Evolutionary conservation across 2,797 vertebrate genomes (phyloP), one percentile per base, ranked within the genome.

Genomic region (Coreius guichenoti): DNA sequence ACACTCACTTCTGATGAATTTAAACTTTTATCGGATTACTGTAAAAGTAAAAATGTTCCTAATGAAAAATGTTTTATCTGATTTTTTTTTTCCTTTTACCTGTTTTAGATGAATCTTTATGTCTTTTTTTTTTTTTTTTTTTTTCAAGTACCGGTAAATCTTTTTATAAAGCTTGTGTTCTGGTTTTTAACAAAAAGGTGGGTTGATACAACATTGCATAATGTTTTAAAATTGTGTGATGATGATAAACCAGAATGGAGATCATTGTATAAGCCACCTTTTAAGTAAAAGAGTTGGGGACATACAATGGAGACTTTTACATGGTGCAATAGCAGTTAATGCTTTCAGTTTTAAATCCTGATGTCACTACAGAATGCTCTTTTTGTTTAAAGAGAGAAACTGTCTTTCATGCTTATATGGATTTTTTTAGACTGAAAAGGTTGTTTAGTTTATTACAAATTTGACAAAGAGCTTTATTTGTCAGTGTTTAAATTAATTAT

Each of bases 81-180:
- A 14, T 29, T 63, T 63, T 63, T 14, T 17, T 31, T 7, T n/a
- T n/a, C n/a, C n/a, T n/a, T n/a, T n/a, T n/a, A n/a, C 26, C 26
- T 65, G 26, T 63, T 29, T 65, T 65, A 16, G 26, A 65, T 74
- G 45, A 74, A n/a, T n/a, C n/a, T n/a, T n/a, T n/a, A n/a, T n/a
- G n/a, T n/a, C n/a, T n/a, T n/a, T n/a, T n/a, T n/a, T n/a, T n/a
- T n/a, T n/a, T n/a, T n/a, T n/a, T n/a, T 74, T 16, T 74, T 49
- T 74, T 49, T 74, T 31, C 19, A 29, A 31, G 8, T 3, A 51
- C 72, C 51, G 72, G 72, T 49, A 68, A 21, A 68, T 36, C 29
- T 45, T 47, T 73, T 73, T 73, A 49, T 73, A 73, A 49, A 73
- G 45, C 43, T 73, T 65, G n/a, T n/a, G n/a, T n/a, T n/a, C n/a